A percentile compares a stretch with the other conserved stretches of the same genome.
Conservation (phyloP, 1,140 invertebrate genomes). For the Kradibia gibbosae region DNA sequence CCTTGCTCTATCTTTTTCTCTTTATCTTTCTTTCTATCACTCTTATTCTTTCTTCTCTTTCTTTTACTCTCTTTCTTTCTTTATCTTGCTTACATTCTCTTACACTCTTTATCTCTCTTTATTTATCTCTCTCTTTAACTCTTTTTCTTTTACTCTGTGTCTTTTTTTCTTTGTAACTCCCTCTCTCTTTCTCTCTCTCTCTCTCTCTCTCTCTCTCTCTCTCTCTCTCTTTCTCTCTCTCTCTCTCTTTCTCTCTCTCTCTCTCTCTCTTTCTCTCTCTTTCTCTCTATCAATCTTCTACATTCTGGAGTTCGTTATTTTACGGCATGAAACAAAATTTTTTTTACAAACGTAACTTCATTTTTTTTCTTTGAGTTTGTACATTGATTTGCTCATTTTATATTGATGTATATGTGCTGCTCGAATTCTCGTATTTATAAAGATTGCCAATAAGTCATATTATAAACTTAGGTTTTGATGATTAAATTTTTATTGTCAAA, state of each 20-base stretch:
- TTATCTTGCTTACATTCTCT: neutral
- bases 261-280: neutral
- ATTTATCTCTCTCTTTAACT: neutral
- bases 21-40: neutral
- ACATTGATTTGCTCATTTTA: conserved; percentile 17
- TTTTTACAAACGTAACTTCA: conserved; percentile 11
- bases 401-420: neutral
- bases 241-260: neutral
- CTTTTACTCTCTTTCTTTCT: neutral
- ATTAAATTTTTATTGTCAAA: neutral
- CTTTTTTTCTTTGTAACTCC: neutral
- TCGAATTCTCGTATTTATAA: neutral
- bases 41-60: neutral
- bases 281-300: too few relatives aligned
- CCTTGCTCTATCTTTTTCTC: neutral
- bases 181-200: neutral
- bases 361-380: conserved; percentile 19
- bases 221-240: neutral
- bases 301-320: conserved; percentile 2
- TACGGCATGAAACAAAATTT: conserved; percentile 8
- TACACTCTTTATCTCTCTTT: neutral
- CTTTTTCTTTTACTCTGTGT: neutral
- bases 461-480: neutral
- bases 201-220: neutral
- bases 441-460: neutral